phyloP scores from a whole-genome alignment of 64 coral and sea anemone genomes.

The Actinia tenebrosa region DNA sequence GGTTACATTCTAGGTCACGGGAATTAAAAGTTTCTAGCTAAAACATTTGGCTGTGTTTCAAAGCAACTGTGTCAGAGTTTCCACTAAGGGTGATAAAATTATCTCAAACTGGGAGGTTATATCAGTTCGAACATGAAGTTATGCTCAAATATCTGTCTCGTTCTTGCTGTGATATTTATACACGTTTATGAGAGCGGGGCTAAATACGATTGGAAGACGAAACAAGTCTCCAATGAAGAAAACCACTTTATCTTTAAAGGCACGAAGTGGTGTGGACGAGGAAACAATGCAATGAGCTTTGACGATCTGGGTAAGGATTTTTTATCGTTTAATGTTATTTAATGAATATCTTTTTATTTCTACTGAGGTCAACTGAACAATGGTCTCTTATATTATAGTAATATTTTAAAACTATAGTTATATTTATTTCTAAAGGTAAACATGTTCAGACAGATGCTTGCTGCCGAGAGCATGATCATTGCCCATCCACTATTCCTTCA shows the following conservation, averaged over 20 bases:
- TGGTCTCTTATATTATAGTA: too few species aligned
- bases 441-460: constrained; percentile 33
- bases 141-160: not conserved
- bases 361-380: too few species aligned
- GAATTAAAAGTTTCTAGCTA: not conserved
- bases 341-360: not conserved
- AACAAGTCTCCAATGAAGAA: not conserved
- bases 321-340: not conserved
- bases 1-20: not conserved
- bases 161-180: not conserved
- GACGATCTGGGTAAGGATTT: constrained; percentile 34
- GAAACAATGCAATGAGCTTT: constrained; percentile 25
- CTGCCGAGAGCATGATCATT: constrained; percentile 56
- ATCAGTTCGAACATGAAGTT: not conserved
- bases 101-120: not conserved
- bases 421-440: not conserved
- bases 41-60: not conserved
- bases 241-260: constrained; percentile 19
- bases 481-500: constrained; percentile 23
- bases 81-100: not conserved
- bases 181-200: not conserved
- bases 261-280: constrained; percentile 40
- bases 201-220: constrained; percentile 5
- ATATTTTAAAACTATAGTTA: too few species aligned
- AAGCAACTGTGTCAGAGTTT: not conserved